Evolutionary conservation across 2,797 vertebrate species (phyloP), one percentile per base, ranked within the genome.

Genomic region (Echeneis naucrates): DNA sequence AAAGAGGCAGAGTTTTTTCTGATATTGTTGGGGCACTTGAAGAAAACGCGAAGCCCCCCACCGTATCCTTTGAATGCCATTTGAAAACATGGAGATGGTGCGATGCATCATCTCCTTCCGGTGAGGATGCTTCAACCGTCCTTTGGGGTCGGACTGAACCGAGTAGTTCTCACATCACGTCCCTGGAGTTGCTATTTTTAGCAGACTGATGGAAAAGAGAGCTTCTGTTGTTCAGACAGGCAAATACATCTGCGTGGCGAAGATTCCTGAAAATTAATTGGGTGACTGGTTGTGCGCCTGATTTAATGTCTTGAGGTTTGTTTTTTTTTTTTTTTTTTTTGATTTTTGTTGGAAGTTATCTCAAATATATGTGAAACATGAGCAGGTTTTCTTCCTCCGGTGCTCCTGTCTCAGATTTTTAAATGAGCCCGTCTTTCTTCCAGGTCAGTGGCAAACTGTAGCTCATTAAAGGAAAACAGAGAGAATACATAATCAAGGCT

Each of bases 391-490:
- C 19, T 35, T 81, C 47, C 56, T 81, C 47, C 56, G 40, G 72
- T 59, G 44, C 3, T 50, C 52, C 58, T 17, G 58, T 4, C 63
- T 63, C 37, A 19, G 14, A 19, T 21, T 40, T 81, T 71, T 65
- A 80, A 78, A 82, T 52, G 56, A 78, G 72, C 48, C 57, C 50
- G 24, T 64, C 60, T 73, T 55, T 78, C 78, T 84, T 81, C 68
- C 75, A 66, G 84, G 74, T 89, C 77, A 82, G 63, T 61, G 37
- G 67, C 72, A 85, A 80, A 81, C 79, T 38, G 69, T 24, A 61
- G 68, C 78, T 88, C 79, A 78, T 90, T 86, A 89, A 80, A 70
- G 51, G 65, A 21, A 86, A 82, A 78, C 48, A 73, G 55, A 83
- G 72, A 50, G 60, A 73, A 58, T 23, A 0, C 45, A 70, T 66